Evolutionary conservation across 2,888 invertebrate genomes (phyloP), one percentile per base, ranked within the genome.

Genomic region (Watsonalla binaria): DNA sequence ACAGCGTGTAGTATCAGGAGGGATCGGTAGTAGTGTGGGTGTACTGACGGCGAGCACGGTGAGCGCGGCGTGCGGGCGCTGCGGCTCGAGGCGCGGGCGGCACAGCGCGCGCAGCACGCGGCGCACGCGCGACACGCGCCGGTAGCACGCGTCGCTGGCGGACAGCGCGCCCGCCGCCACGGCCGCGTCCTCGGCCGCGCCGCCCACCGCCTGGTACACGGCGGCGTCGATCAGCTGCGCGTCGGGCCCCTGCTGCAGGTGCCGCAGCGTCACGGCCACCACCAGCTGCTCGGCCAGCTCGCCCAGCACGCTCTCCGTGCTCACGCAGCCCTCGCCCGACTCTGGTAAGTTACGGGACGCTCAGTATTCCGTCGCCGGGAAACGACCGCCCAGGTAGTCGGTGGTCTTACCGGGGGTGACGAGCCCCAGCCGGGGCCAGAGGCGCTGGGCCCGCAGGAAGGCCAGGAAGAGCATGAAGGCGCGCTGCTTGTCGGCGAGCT

Each of bases 401-500:
- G 24, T 1, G 24, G 37, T 5, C 45, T 59, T 59, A 76, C 82
- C 82, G 33, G 53, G 57, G 6, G 76, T 72, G 59, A 84, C 68
- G 2, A 63, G 65, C 11, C 83, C 80, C 61, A 95, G 92, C 63
- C 94, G 92, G 51, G 84, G 89, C 95, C 94, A 94, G 37, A 96
- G 85, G 0, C 92, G 92, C 39, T 93, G 89, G 47, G 93, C 93
- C 66, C 94, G 93, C 51, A 97, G 82, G 82, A 98, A 98, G 55
- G 93, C 92, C 4, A 96, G 83, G 74, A 94, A 96, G 57, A 96
- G 92, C 58, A 94, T 92, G 64, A 96, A 92, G 0, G 96, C 97
- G 71, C 94, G 93, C 74, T 94, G 95, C 85, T 98, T 98, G 79
- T 98, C 97, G 62, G 95, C 94, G 53, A 99, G 86, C 79, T 98